Evolutionary conservation across 1,140 invertebrate genomes (phyloP).

Genomic region (Chelonus insularis): DNA sequence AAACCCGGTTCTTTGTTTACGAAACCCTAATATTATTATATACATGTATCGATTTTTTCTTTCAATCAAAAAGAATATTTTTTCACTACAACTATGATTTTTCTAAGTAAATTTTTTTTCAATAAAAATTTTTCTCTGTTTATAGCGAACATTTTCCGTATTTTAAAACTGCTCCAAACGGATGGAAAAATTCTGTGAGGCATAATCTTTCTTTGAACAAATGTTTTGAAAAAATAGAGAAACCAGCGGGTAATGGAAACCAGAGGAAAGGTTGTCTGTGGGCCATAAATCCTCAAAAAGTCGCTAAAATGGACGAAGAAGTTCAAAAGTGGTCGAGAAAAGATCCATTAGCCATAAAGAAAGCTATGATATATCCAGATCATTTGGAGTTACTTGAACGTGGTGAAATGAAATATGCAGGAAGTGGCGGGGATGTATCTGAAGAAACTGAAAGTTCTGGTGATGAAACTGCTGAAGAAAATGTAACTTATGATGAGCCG

Average conservation of each 20-base stretch:
- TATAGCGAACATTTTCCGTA: constrained; percentile 95
- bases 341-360: constrained; percentile 82
- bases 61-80: too few species aligned
- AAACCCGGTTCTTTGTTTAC: constrained; percentile 48
- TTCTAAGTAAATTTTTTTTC: background rate
- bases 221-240: constrained; percentile 97
- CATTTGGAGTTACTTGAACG: constrained; percentile 78
- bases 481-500: constrained; percentile 57
- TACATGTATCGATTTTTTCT: too few species aligned
- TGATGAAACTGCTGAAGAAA: constrained; percentile 58
- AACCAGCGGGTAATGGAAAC: constrained; percentile 78
- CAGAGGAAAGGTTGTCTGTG: constrained; percentile 89
- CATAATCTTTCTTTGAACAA: constrained; percentile 96
- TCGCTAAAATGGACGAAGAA: constrained; percentile 96
- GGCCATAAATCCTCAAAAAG: constrained; percentile 94
- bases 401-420: constrained; percentile 81
- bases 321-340: constrained; percentile 95
- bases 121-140: too few species aligned
- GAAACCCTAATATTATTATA: constrained; percentile 10
- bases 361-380: constrained; percentile 90
- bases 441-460: constrained; percentile 54
- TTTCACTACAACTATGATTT: too few species aligned
- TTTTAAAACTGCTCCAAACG: constrained; percentile 95
- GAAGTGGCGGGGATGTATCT: constrained; percentile 58
- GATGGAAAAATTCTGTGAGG: constrained; percentile 97